Evolutionary conservation across 2,797 vertebrate genomes (phyloP), one percentile per base, ranked within the genome.

Genomic region (Lepus oiostolus): DNA sequence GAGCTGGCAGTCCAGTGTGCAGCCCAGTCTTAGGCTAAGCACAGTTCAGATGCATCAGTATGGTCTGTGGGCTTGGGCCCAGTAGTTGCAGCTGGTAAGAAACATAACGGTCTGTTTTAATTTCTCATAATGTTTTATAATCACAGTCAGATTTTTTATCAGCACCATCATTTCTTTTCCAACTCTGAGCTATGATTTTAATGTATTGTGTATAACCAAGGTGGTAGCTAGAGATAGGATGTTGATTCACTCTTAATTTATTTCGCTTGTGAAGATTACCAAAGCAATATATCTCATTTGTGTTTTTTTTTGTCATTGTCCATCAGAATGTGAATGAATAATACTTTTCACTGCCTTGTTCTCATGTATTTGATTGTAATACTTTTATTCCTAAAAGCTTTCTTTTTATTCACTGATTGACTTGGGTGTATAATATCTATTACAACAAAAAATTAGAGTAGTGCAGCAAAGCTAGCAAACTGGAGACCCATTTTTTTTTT

Each of bases 201-300:
- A 60, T 83, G 35, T 32, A 75, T 70, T 87, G 75, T 68, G 92
- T 88, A 58, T 54, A 28, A 54, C 12, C 71, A 91, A 35, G 62
- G 22, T 32, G 75, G 42, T 88, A 67, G 26, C 67, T 65, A 74
- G 32, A 93, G 71, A 28, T 9, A 74, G 71, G 30, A 84, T 95
- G 38, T 47, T 92, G 79, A 77, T 38, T 93, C 68, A 60, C 13
- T 60, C 32, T 80, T 85, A 85, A 93, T 83, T 89, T 90, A 63
- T 65, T 92, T 96, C 54, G 90, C 12, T 19, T 30, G 38, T 35
- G 60, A 93, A 83, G 54, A 88, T 26, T 32, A 70, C 26, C 21
- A 63, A 24, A 75, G 62, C 42, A 19, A 58, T 14, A 2, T 2
- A 2, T 68, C 16, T 85, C 65, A 47, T 47, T 47, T 47, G 42